Base-by-base conservation (phyloP, 2,888 invertebrate species). In the Netelia fuscicornis region DNA sequence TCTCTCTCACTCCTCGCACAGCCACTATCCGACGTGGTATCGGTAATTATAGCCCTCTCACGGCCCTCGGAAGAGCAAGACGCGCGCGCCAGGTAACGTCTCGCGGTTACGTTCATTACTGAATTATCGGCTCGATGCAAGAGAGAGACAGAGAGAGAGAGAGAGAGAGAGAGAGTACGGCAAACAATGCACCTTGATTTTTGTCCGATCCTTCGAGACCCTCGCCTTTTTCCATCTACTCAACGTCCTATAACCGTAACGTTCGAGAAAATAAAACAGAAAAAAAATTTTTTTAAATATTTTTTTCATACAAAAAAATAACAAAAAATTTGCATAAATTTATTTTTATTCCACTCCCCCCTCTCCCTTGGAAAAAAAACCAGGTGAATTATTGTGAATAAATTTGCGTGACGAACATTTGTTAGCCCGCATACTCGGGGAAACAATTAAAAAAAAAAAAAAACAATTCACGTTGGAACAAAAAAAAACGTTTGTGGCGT, bases 31-130 rank as follows among this genome's bases (percentile, higher is more conserved):
- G 91, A 91, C 91, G 90, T 92, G 92, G 92, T 92, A 93, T 93
- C 93, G 91, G 92, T 93, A 93, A 93, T 93, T 93, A 93, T 92
- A 93, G 93, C 92, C 91, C 91, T 93, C 91, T 91, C 85, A 74
- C 68, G 82, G 67, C 81, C 68, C 78, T 68, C 54, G 52, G 68
- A 76, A 76, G 85, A 78, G 84, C 72, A 77, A 71, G 78, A 90
- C 90, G 88, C 92, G 92, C 92, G 92, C 92, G 91, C 92, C 70
- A 64, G 37, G 54, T 56, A 60, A 76, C 74, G 82, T 72, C 83
- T 83, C 82, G 82, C 90, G 91, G 90, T 93, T 92, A 92, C 91
- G 92, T 93, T 93, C 93, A 93, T 93, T 93, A 93, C 93, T 92
- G 93, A 93, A 93, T 93, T 93, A 93, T 93, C 93, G 93, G 92